Conservation (phyloP, 2,113 vertebrate genomes). For the Scomber colias region DNA sequence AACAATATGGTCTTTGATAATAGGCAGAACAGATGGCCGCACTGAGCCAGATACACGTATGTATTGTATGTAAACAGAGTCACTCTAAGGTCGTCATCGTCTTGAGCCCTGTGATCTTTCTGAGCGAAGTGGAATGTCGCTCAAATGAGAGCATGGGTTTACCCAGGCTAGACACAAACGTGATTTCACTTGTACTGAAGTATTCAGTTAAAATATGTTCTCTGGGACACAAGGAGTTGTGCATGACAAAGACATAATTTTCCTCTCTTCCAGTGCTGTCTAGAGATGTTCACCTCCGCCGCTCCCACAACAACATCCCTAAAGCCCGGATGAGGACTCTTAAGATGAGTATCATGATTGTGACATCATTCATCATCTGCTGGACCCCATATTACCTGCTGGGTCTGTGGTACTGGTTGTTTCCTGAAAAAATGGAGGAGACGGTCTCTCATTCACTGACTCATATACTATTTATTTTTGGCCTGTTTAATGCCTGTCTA, state of each 20-base stretch:
- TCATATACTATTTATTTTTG: conserved; percentile 88
- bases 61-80: no score
- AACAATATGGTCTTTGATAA: no score
- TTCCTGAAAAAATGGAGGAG: conserved; percentile 85
- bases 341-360: conserved; percentile 88
- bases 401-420: conserved; percentile 89
- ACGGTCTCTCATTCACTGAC: conserved; percentile 86
- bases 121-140: no score
- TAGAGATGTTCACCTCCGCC: conserved; percentile 83
- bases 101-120: no score
- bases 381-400: conserved; percentile 89
- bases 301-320: conserved; percentile 88
- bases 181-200: no score
- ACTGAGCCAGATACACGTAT: no score
- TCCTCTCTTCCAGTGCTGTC: conserved; percentile 76
- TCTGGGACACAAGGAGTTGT: background rate
- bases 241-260: background rate
- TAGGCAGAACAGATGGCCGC: no score
- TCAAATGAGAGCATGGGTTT: no score
- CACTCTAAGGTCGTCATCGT: no score
- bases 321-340: conserved; percentile 88
- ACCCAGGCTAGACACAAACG: no score
- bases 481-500: conserved; percentile 85
- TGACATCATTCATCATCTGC: conserved; percentile 87
- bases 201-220: background rate